Evolutionary conservation across 2,113 vertebrate genomes (phyloP).

Genomic region (Tursiops truncatus): DNA sequence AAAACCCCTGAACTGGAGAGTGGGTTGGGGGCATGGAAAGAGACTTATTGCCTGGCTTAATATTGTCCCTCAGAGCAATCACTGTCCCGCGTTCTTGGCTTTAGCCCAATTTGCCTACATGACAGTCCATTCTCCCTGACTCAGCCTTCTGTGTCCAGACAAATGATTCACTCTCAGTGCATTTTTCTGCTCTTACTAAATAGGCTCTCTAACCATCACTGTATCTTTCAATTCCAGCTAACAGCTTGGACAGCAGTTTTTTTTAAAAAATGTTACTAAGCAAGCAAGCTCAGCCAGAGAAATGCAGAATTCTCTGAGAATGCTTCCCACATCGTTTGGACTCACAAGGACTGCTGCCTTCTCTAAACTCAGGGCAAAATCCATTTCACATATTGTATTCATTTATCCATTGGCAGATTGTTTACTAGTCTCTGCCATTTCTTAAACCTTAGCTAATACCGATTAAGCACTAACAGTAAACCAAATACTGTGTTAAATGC

Average conservation of each 20-base stretch:
- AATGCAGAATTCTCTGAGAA: neutral
- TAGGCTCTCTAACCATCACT: conserved; percentile 55
- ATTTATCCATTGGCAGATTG: neutral
- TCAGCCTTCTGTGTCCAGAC: conserved; percentile 68
- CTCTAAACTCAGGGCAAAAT: neutral
- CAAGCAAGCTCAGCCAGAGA: neutral
- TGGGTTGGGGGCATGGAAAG: neutral
- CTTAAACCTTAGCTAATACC: neutral
- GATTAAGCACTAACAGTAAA: neutral
- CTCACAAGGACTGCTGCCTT: neutral
- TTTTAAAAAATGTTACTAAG: neutral
- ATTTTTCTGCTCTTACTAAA: conserved; percentile 66
- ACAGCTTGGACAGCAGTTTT: conserved; percentile 62
- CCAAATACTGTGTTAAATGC: neutral
- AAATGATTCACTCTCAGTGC: conserved; percentile 59
- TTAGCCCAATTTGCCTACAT: neutral
- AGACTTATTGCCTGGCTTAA: neutral
- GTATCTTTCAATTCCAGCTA: conserved; percentile 70
- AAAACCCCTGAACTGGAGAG: neutral
- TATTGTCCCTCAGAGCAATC: conserved; percentile 14
- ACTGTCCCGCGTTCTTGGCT: conserved; percentile 25
- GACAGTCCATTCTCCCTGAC: conserved; percentile 59
- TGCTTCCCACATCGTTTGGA: neutral
- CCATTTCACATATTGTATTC: neutral
- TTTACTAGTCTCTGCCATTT: neutral